Evolutionary conservation across 2,888 invertebrate genomes (phyloP).

Genomic region (Limnephilus lunatus): DNA sequence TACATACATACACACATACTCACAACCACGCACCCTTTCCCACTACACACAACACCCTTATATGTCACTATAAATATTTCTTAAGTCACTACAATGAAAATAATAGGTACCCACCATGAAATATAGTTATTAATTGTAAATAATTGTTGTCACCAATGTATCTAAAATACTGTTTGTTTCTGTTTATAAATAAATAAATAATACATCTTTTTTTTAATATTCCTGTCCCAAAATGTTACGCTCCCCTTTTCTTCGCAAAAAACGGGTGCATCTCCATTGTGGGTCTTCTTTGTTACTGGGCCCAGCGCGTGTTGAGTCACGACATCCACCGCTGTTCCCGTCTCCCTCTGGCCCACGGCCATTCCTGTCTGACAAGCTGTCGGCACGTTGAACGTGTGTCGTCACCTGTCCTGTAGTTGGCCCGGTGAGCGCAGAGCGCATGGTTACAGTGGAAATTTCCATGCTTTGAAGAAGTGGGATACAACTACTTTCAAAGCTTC

Average conservation of each 20-base stretch:
- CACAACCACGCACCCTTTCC: too few relatives aligned
- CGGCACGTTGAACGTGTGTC: not conserved
- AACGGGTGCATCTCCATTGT: not conserved
- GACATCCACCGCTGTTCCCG: not conserved
- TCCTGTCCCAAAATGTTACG: not conserved
- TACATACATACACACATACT: too few relatives aligned
- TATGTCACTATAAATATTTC: too few relatives aligned
- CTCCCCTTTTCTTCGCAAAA: not conserved
- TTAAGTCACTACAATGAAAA: too few relatives aligned
- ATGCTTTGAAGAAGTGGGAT: not conserved
- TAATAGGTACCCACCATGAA: too few relatives aligned
- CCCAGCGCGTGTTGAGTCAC: not conserved
- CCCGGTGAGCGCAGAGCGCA: not conserved
- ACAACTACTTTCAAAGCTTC: not conserved
- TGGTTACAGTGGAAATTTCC: conserved; percentile 2
- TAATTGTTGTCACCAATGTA: too few relatives aligned
- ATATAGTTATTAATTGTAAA: too few relatives aligned
- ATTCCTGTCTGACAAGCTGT: not conserved
- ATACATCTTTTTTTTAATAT: not conserved
- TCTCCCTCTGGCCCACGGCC: not conserved
- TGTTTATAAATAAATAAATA: too few relatives aligned
- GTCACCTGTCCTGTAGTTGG: not conserved
- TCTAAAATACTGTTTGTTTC: too few relatives aligned
- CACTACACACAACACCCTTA: too few relatives aligned
- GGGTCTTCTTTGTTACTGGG: not conserved